Conservation (phyloP, 2,797 vertebrate species). For the Esox lucius region DNA sequence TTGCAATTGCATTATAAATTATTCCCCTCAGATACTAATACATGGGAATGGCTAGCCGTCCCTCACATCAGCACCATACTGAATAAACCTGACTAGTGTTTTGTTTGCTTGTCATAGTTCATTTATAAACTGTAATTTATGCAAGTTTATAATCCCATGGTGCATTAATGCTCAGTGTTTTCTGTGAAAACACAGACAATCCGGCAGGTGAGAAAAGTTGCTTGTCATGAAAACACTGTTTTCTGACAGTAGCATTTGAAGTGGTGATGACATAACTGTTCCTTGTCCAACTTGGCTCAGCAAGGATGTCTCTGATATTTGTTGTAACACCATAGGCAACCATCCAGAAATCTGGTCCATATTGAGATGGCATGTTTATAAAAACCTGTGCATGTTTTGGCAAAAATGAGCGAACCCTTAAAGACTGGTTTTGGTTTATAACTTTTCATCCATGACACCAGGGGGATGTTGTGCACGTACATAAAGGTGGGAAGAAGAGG, state of each 20-base stretch:
- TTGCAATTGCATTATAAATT: conserved; percentile 43
- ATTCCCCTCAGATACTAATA: conserved; percentile 16
- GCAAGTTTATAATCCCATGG: background rate
- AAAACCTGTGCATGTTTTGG: background rate
- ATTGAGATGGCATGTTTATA: background rate
- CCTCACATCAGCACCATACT: conserved; percentile 25
- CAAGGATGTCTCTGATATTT: background rate
- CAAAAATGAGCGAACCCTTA: background rate
- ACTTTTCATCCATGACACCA: background rate
- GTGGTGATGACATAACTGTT: conserved; percentile 2
- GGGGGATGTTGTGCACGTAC: conserved; percentile 8
- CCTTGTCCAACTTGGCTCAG: background rate
- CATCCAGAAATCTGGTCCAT: background rate
- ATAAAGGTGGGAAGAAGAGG: conserved; percentile 15
- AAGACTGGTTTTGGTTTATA: background rate
- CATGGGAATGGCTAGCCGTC: conserved; percentile 37
- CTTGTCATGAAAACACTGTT: background rate
- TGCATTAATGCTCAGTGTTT: background rate
- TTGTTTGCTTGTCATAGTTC: background rate
- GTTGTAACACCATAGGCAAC: background rate
- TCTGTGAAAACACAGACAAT: background rate
- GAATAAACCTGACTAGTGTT: conserved; percentile 30
- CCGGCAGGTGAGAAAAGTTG: background rate
- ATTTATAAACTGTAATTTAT: conserved; percentile 3
- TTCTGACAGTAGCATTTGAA: background rate